Conservation (phyloP, 2,797 vertebrate genomes). For the Sternotherus odoratus region DNA sequence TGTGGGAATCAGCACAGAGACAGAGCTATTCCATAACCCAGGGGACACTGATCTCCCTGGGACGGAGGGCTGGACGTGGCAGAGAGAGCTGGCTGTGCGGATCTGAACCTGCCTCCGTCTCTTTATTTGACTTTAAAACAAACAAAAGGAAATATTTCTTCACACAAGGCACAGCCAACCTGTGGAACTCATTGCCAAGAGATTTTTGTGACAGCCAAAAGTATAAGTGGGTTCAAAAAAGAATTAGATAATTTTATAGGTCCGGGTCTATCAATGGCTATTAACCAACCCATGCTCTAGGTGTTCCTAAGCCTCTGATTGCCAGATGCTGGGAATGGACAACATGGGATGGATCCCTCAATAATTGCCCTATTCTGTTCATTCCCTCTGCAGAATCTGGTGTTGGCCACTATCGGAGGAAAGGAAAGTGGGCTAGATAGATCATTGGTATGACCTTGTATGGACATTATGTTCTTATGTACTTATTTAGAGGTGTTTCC, state of each 20-base stretch:
- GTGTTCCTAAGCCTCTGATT: not conserved
- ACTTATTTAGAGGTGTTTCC: not conserved
- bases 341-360: not conserved
- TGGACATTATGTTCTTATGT: not conserved
- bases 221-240: not conserved
- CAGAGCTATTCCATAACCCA: not conserved
- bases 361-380: not conserved
- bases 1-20: slow-evolving; percentile 33
- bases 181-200: not conserved
- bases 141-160: not conserved
- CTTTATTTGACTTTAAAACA: not conserved
- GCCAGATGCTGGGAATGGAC: not conserved
- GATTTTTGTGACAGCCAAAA: not conserved
- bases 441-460: not conserved
- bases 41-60: not conserved
- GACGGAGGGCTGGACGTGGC: not conserved
- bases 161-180: not conserved
- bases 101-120: not conserved
- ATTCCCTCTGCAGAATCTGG: not conserved
- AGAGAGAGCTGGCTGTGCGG: not conserved
- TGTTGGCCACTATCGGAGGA: not conserved
- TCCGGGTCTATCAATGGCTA: not conserved
- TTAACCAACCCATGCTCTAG: not conserved
- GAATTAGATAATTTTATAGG: not conserved
- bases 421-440: not conserved